Evolutionary conservation across 2,113 vertebrate species (phyloP).

Genomic region (Gambusia affinis): DNA sequence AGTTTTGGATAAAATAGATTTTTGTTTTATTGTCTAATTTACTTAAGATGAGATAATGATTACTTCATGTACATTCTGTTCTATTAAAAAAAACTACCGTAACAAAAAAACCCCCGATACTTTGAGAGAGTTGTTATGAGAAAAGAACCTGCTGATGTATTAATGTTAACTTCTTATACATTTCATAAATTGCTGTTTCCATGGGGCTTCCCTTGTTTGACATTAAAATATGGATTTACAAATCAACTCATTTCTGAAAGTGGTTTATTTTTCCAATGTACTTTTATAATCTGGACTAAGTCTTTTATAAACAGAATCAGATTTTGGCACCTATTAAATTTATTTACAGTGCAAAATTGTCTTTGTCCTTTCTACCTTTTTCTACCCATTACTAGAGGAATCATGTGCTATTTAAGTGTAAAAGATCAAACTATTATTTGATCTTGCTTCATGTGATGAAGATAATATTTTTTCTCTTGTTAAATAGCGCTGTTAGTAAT

Average conservation of each 20-base stretch:
- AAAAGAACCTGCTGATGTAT: not conserved
- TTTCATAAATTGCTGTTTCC: not conserved
- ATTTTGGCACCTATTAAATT: not conserved
- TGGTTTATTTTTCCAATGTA: not conserved
- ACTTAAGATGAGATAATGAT: not conserved
- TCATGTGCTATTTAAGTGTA: not conserved
- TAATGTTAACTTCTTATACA: not conserved
- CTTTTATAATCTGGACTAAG: not conserved
- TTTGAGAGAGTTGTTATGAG: not conserved
- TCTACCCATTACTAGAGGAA: not conserved
- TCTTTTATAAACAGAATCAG: not conserved
- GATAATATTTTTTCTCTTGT: not conserved
- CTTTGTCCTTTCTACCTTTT: not conserved
- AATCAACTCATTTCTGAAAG: not conserved
- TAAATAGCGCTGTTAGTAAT: not conserved
- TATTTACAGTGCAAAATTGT: not conserved
- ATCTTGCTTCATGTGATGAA: no score
- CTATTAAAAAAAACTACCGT: not conserved
- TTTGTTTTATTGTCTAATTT: not conserved
- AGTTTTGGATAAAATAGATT: not conserved
- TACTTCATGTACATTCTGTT: not conserved
- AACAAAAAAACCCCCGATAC: not conserved
- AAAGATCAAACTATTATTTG: no score
- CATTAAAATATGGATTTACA: not conserved
- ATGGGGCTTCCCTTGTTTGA: not conserved